Evolutionary conservation across 2,797 vertebrate species (phyloP).

Genomic region (Rousettus madagascariensis): DNA sequence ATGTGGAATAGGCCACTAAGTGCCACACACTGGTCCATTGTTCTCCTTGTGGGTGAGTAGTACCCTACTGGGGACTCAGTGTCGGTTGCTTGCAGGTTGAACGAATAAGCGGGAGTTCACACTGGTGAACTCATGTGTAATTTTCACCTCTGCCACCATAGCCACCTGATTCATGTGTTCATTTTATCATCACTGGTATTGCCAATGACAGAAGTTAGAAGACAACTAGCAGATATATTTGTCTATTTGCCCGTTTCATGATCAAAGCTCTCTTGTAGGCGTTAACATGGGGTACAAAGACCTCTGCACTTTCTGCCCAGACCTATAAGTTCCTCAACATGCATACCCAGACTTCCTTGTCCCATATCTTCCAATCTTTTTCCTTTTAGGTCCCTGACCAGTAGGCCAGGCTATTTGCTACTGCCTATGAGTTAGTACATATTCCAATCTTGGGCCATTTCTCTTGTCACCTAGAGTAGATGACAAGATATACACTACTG

Average conservation of each 20-base stretch:
- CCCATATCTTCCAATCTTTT: background rate
- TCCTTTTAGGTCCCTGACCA: background rate
- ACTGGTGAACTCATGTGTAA: background rate
- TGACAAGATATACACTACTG: background rate
- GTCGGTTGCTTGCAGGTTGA: background rate
- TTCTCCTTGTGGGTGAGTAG: background rate
- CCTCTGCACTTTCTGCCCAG: background rate
- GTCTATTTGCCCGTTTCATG: background rate
- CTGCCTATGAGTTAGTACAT: no score
- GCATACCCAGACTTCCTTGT: background rate
- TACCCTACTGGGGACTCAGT: fast-evolving
- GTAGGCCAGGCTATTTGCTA: background rate
- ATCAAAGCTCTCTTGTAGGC: background rate
- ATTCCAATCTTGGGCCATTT: background rate
- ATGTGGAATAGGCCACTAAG: background rate
- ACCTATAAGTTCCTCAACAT: background rate
- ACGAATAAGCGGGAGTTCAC: background rate
- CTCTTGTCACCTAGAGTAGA: background rate
- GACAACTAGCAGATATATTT: background rate
- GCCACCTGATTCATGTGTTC: background rate
- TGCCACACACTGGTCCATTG: background rate
- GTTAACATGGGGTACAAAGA: background rate
- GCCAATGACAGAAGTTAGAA: background rate
- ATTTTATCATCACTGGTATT: no score
- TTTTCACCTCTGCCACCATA: no score